Evolutionary conservation across 2,113 vertebrate species (phyloP).

Genomic region (Saiga tatarica): DNA sequence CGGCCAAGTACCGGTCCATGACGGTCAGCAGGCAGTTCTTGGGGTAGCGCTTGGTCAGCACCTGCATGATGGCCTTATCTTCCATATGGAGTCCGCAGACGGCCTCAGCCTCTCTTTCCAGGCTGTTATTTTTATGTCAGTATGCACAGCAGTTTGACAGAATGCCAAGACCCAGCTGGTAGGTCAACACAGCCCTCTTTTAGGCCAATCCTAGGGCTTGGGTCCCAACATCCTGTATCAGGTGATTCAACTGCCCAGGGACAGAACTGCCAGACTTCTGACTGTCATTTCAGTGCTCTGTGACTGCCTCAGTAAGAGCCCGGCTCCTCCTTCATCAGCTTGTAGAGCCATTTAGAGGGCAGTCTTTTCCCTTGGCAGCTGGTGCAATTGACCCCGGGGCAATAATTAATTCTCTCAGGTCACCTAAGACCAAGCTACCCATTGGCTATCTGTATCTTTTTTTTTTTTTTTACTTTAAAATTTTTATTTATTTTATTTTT

Average conservation of each 20-base stretch:
- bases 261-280: slow-evolving; percentile 2
- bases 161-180: background rate
- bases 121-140: slow-evolving; percentile 3
- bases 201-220: slow-evolving; percentile 33
- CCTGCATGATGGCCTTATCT: slow-evolving; percentile 27
- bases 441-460: background rate
- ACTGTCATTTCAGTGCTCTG: background rate
- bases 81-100: background rate
- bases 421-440: background rate
- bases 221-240: background rate
- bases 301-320: background rate
- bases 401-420: background rate
- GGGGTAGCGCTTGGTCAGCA: slow-evolving; percentile 35
- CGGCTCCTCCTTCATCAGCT: background rate
- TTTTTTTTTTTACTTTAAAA: too few species aligned
- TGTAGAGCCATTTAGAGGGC: background rate
- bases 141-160: background rate
- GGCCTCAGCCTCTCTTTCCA: background rate
- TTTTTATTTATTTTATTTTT: too few species aligned
- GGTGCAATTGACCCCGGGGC: background rate
- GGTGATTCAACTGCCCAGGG: slow-evolving; percentile 18
- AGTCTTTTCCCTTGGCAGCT: slow-evolving; percentile 12
- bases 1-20: slow-evolving; percentile 85
- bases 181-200: background rate
- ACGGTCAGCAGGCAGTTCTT: slow-evolving; percentile 72